phyloP scores from a whole-genome alignment of 2,113 vertebrate genomes.

The Bubo bubo region DNA sequence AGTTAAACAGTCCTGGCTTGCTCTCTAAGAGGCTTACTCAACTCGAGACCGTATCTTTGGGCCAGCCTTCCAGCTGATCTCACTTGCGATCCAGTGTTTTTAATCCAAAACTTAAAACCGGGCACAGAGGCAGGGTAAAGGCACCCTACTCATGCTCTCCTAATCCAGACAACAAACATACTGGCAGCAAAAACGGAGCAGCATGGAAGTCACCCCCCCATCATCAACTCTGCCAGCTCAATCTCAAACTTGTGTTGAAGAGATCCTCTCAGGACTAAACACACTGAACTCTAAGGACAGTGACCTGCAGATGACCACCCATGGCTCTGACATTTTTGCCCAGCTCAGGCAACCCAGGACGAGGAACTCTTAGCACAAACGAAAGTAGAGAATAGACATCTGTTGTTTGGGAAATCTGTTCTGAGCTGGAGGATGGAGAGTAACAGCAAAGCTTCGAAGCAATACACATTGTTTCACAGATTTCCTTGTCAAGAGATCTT shows the following conservation, averaged over 20 bases:
- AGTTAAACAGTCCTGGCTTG: neutral
- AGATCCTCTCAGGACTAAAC: neutral
- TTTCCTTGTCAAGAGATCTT: constrained; percentile 41
- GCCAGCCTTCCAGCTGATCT: neutral
- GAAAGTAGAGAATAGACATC: neutral
- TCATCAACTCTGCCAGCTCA: neutral
- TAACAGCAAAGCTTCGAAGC: constrained; percentile 33
- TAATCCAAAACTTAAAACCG: neutral
- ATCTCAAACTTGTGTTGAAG: neutral
- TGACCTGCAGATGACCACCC: neutral
- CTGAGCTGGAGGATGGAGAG: constrained; percentile 24
- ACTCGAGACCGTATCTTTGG: neutral
- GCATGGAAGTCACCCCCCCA: neutral
- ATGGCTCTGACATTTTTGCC: neutral
- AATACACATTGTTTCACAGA: constrained; percentile 60
- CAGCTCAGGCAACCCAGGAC: neutral
- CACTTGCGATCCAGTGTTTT: neutral
- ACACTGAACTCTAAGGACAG: neutral
- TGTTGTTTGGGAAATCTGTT: constrained; percentile 42
- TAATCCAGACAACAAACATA: neutral
- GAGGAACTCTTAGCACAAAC: neutral
- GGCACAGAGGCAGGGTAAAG: neutral
- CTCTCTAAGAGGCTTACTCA: neutral
- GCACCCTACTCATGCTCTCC: neutral
- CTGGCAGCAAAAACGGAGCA: neutral